Evolutionary conservation across 2,888 invertebrate genomes (phyloP), one percentile per base, ranked within the genome.

Genomic region (Charanyca ferruginea): DNA sequence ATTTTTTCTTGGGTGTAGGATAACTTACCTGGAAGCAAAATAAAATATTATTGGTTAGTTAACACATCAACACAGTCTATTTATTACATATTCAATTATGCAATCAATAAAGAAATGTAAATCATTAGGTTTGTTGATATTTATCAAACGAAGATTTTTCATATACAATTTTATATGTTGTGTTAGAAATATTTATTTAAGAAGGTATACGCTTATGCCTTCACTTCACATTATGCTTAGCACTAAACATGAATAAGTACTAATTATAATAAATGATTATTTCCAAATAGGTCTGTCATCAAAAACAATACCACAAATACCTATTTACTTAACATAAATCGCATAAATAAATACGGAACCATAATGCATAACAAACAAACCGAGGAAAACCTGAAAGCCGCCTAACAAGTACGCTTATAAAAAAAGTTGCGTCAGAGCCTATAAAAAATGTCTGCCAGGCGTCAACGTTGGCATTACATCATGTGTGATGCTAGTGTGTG

Each of bases 381-480:
- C 28, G 67, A 77, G 81, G 78, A 79, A 80, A 83, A 66, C 70
- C 67, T 85, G 84, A 75, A 85, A 85, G 80, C 87, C 48, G 83
- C 92, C 89, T 93, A 87, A 91, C 86, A 80, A 86, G 86, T 88
- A 89, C 89, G 87, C 85, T 88, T 91, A 90, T 91, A 94, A 93
- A 94, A 93, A 94, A 91, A 87, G 91, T 95, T 94, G 95, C 95
- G 95, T 94, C 94, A 94, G 89, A 92, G 89, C 80, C 86, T 92
- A 95, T 94, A 95, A 95, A 95, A 95, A 95, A 94, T 94, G 95
- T 95, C 95, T 95, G 91, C 91, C 85, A 90, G 91, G 90, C 94
- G 94, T 94, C 94, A 94, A 92, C 91, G 90, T 81, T 81, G 73
- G 87, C 87, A 91, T 95, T 95, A 95, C 94, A 95, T 95, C 95